A percentile compares a stretch with the other conserved stretches of the same genome.
phyloP scores from a whole-genome alignment of 2,113 vertebrate species.

The Corythaixoides concolor region DNA sequence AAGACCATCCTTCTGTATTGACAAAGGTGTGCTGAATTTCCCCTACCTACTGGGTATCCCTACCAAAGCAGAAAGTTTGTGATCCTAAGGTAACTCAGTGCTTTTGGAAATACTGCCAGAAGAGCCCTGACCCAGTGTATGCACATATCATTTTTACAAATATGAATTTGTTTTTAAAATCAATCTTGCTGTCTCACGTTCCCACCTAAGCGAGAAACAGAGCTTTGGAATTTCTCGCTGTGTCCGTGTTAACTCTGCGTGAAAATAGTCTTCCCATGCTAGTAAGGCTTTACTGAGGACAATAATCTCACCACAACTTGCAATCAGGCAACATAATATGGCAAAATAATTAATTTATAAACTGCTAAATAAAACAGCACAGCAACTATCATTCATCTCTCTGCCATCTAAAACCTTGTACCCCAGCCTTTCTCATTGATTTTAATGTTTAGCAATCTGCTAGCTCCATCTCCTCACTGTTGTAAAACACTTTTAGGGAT shows the following conservation, averaged over 20 bases:
- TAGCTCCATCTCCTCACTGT: background rate
- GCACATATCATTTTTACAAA: background rate
- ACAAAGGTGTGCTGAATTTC: background rate
- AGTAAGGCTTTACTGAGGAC: background rate
- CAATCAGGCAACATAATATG: background rate
- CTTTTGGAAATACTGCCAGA: background rate
- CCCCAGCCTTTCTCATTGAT: background rate
- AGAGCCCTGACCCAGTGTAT: background rate
- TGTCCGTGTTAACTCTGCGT: background rate
- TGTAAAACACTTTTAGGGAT: background rate
- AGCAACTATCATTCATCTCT: background rate
- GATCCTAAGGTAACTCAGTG: background rate
- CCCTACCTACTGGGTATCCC: background rate
- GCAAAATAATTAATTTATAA: background rate
- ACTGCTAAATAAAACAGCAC: background rate
- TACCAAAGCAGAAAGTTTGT: background rate
- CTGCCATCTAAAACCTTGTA: background rate
- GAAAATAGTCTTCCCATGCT: background rate
- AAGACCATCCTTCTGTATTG: background rate
- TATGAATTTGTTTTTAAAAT: background rate
- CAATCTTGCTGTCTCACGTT: background rate
- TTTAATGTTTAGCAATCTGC: background rate
- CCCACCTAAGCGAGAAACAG: background rate
- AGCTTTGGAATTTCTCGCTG: background rate
- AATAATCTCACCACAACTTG: background rate